Evolutionary conservation across 2,113 vertebrate genomes (phyloP).

Genomic region (Sylvia atricapilla): DNA sequence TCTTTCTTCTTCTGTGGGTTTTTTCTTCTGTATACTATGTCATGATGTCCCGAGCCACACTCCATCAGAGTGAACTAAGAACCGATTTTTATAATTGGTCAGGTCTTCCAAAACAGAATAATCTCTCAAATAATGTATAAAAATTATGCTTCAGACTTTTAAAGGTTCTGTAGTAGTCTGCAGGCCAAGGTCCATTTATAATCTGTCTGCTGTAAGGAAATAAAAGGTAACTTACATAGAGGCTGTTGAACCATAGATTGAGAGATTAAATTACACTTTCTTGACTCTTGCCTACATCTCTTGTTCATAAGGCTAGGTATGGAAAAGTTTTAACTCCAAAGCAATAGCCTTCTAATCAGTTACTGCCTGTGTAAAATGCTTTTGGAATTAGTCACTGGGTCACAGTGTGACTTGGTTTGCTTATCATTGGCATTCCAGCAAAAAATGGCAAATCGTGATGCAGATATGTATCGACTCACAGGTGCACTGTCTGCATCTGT

Average conservation of each 20-base stretch:
- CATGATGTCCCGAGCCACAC: not conserved
- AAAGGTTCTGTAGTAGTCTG: not conserved
- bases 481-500: not conserved
- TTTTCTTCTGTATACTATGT: not conserved
- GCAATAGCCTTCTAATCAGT: conserved; percentile 42
- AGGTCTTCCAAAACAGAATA: not conserved
- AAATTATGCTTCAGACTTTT: not conserved
- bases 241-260: not conserved
- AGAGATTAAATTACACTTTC: not conserved
- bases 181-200: not conserved
- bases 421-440: not conserved
- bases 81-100: not conserved
- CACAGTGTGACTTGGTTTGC: conserved; percentile 41
- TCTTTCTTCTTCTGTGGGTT: not conserved
- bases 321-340: conserved; percentile 21
- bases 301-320: not conserved
- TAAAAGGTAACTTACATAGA: not conserved
- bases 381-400: conserved; percentile 50
- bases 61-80: not conserved
- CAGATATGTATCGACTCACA: not conserved
- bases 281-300: not conserved
- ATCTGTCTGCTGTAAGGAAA: not conserved
- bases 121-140: not conserved
- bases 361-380: conserved; percentile 25
- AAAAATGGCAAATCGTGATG: conserved; percentile 33